Evolutionary conservation across 2,797 vertebrate genomes (phyloP), one percentile per base, ranked within the genome.

Genomic region (Chelidonichthys spinosus): DNA sequence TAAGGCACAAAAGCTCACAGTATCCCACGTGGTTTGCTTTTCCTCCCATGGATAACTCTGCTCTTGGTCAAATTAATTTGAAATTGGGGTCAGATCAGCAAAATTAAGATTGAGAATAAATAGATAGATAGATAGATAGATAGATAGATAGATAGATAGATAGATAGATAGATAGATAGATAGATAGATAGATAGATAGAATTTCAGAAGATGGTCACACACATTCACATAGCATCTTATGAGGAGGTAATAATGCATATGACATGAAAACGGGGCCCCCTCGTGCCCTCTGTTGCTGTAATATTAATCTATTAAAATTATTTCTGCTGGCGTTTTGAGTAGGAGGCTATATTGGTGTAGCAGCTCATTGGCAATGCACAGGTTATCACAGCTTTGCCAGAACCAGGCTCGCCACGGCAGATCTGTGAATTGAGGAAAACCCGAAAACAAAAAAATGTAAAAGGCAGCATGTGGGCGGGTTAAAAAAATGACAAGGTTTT

Each of bases 381-480:
- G 69, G 59, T 70, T 60, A 54, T 83, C 63, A 46, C 73, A 84
- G 85, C 70, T 76, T 81, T 88, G 86, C 87, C 82, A 89, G 83
- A 83, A 68, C 78, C 64, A 76, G 69, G 50, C 83, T 82, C 36
- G 2, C 84, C 74, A 81, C 78, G 55, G 79, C 50, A 75, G 73
- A 85, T 78, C 84, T 89, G 85, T 84, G 83, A 87, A 83, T 87
- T 76, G 53, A 86, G 79, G 87, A 90, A 83, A 85, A 88, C 74
- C 81, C 62, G 11, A 66, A 74, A 82, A 77, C 25, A 25, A 25
- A 25, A 25, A 63, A 81, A 63, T 36, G 87, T 65, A 65, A 78
- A 84, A 89, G 85, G 63, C 79, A 81, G 66, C 69, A 77, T 63
- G 88, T 92, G 88, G 87, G 90, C 69, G 86, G 90, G 88, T 81